Evolutionary conservation across 2,888 invertebrate species (phyloP).

Genomic region (Hydropsyche betteni): DNA sequence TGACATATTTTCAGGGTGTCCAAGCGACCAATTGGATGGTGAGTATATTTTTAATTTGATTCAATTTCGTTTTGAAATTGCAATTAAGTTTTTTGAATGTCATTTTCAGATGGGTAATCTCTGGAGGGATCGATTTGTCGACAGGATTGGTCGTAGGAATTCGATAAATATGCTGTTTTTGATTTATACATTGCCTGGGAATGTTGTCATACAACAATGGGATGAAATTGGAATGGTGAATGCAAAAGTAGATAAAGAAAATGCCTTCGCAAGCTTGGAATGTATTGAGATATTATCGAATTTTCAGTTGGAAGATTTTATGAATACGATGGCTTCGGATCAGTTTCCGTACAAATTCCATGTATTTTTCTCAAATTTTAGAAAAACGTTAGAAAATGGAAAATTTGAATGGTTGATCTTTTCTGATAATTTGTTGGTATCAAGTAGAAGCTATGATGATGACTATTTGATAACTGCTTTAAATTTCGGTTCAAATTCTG

Average conservation of each 20-base stretch:
- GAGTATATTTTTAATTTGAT: slow-evolving; percentile 52
- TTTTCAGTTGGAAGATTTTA: slow-evolving; percentile 61
- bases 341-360: not conserved
- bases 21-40: slow-evolving; percentile 59
- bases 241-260: slow-evolving; percentile 52
- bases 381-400: slow-evolving; percentile 15
- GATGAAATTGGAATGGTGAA: slow-evolving; percentile 71
- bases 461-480: slow-evolving; percentile 61
- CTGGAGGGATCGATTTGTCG: slow-evolving; percentile 60
- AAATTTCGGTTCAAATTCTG: slow-evolving; percentile 63
- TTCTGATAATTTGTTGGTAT: slow-evolving; percentile 17
- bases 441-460: slow-evolving; percentile 57
- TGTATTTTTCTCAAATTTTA: too few species aligned
- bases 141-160: slow-evolving; percentile 60
- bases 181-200: slow-evolving; percentile 66
- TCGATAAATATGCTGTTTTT: slow-evolving; percentile 67
- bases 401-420: slow-evolving; percentile 10
- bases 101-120: slow-evolving; percentile 66
- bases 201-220: slow-evolving; percentile 69
- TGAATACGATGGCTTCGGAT: slow-evolving; percentile 58
- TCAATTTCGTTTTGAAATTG: not conserved
- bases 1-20: slow-evolving; percentile 58
- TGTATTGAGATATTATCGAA: slow-evolving; percentile 55
- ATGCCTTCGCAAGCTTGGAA: not conserved
- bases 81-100: not conserved